Conservation (phyloP, 2,888 invertebrate genomes). For the Polydesmus complanatus region DNA sequence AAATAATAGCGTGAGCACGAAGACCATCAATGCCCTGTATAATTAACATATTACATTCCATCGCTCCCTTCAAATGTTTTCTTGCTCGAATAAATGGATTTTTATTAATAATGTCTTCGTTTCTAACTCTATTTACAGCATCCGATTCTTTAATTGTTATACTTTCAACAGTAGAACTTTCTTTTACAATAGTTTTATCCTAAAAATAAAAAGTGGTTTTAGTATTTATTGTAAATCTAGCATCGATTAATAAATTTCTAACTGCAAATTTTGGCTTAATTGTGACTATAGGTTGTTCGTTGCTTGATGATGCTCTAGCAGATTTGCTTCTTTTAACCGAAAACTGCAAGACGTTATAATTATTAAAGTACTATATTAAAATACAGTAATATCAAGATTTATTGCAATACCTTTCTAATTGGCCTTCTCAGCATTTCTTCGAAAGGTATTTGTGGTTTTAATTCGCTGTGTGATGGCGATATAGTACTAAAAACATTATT, state of each 20-base stretch:
- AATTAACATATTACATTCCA: constrained; percentile 26
- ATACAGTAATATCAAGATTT: background rate
- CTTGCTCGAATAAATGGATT: constrained; percentile 36
- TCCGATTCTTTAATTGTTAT: constrained; percentile 9
- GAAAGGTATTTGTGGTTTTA: background rate
- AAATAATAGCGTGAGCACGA: no score
- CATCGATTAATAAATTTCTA: background rate
- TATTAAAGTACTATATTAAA: background rate
- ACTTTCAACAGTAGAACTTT: background rate
- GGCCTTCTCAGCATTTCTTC: constrained; percentile 12
- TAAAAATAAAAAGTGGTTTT: background rate
- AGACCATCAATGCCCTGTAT: no score
- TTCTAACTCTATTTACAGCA: background rate
- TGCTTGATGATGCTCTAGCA: constrained; percentile 12
- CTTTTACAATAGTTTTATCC: constrained; percentile 4
- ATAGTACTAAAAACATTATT: no score
- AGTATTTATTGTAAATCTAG: background rate
- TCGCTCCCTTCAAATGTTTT: constrained; percentile 34
- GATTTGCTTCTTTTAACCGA: constrained; percentile 19
- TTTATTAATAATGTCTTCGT: constrained; percentile 20
- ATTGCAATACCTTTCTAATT: constrained; percentile 9
- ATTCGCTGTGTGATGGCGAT: no score
- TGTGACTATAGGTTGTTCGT: constrained; percentile 11
- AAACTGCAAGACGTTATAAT: no score
- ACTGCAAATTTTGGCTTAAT: constrained; percentile 3